Evolutionary conservation across 2,888 invertebrate species (phyloP), one percentile per base, ranked within the genome.

Genomic region (Horisme vitalbata): DNA sequence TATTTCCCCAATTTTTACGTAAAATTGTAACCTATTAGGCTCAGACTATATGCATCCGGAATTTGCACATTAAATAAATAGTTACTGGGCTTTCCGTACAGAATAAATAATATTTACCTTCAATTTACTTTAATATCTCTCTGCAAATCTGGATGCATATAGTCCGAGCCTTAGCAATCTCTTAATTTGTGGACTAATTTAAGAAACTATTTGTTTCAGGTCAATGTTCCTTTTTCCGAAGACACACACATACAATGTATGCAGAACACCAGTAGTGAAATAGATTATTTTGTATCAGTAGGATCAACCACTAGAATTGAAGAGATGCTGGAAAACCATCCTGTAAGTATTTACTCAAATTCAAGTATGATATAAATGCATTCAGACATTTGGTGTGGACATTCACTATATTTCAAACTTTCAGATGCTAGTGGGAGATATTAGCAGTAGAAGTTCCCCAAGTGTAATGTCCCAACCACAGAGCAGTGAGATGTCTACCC

Each of bases 221-320:
- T 93, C 30, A 92, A 92, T 51, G 94, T 95, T 62, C 92, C 93
- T 33, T 93, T 94, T 68, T 91, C 93, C 35, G 90, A 91, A 41
- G 93, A 93, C 44, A 95, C 95, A 6, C 91, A 92, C 54, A 94
- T 95, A 62, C 94, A 94, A 65, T 93, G 95, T 66, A 93, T 94
- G 59, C 93, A 94, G 68, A 94, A 94, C 68, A 93, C 93, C 20
- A 92, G 92, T 28, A 92, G 93, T 63, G 94, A 94, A 64, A 94
- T 95, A 59, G 95, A 95, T 75, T 95, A 95, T 71, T 93, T 95
- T 54, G 95, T 95, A 14, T 94, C 95, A 11, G 94, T 94, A 35
- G 94, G 94, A 11, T 85, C 89, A 7, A 87, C 87, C 30, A 85
- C 82, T 41, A 79, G 88, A 61, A 89, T 90, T 46, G 90, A 90